Base-by-base conservation (phyloP, 2,797 vertebrate genomes). In the Siniperca scherzeri region DNA sequence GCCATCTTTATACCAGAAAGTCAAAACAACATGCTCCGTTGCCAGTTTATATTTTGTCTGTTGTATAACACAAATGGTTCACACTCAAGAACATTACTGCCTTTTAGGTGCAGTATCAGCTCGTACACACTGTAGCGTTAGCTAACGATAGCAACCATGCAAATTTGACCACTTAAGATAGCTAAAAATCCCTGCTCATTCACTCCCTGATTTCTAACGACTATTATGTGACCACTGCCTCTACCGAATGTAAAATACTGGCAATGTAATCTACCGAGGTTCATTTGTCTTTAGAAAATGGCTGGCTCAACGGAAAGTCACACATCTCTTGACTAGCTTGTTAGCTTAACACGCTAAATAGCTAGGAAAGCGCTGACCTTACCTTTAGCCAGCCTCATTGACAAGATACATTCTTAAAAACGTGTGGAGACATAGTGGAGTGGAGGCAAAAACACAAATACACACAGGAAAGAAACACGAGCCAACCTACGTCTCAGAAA, bases 281-380 rank as follows among this genome's bases (percentile, higher is more conserved):
- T 44, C 21, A n/a, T 2, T 33, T 17, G 36, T 77, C n/a, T 78
- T 21, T 5, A 82, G 79, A 90, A 92, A 91, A 92, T 89, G 91
- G 84, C 89, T 89, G 88, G 67, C 78, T 80, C 50, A 21, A 62
- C 30, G 68, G 65, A 91, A 83, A 93, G 93, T 88, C 90, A 87
- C 79, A 81, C 82, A 83, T 72, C 77, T 83, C 70, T 61, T 40
- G 68, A 74, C 76, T 82, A 74, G 87, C 83, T 62, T 25, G 77
- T 86, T 92, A 93, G 93, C 92, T 78, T 70, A 46, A 16, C 83
- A 36, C 25, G 85, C 85, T 84, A 81, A 80, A 83, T 82, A 84
- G 81, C 88, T 83, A 59, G 22, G 22, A 27, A 40, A 48, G 74
- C 74, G 68, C 80, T 92, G 92, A 94, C 92, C 90, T 94, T 91